Conservation (phyloP, 2,113 vertebrate species). For the Myotis brandtii region DNA sequence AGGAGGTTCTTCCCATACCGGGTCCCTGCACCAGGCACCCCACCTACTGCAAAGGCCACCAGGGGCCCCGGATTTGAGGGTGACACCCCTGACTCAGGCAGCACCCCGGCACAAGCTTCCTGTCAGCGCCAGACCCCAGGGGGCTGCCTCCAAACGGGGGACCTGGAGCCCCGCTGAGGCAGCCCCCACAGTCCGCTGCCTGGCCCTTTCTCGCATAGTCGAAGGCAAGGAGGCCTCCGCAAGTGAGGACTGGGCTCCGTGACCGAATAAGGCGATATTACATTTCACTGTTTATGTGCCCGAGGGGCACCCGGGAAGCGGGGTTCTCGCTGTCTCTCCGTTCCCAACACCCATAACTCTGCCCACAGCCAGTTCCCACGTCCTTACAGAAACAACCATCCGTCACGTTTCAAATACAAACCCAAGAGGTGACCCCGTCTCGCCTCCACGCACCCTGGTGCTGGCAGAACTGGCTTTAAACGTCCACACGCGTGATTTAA, state of each 20-base stretch:
- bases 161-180: slow-evolving; percentile 76
- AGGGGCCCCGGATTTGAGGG: rapidly evolving
- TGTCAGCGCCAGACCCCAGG: neutral
- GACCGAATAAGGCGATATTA: slow-evolving; percentile 89
- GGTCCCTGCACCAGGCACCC: rapidly evolving
- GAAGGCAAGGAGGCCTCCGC: slow-evolving; percentile 57
- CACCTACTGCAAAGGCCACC: neutral
- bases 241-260: slow-evolving; percentile 80
- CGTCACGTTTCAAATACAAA: slow-evolving; percentile 68
- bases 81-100: rapidly evolving
- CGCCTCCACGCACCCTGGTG: slow-evolving; percentile 26
- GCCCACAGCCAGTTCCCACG: slow-evolving; percentile 9
- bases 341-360: slow-evolving; percentile 67
- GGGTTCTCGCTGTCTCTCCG: slow-evolving; percentile 67
- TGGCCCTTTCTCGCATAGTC: neutral
- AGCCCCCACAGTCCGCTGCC: neutral
- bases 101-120: slow-evolving; percentile 65
- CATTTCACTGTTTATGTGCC: slow-evolving; percentile 86
- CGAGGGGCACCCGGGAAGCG: slow-evolving; percentile 79
- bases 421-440: slow-evolving; percentile 50
- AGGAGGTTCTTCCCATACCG: neutral
- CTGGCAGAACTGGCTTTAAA: slow-evolving; percentile 27
- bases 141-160: slow-evolving; percentile 63
- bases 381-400: slow-evolving; percentile 71
- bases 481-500: rapidly evolving